These are phyloP conservation scores for Dolomedes plantarius DNA, from an alignment of 2,888 invertebrate species.

Conservation along the genomic window DNA sequence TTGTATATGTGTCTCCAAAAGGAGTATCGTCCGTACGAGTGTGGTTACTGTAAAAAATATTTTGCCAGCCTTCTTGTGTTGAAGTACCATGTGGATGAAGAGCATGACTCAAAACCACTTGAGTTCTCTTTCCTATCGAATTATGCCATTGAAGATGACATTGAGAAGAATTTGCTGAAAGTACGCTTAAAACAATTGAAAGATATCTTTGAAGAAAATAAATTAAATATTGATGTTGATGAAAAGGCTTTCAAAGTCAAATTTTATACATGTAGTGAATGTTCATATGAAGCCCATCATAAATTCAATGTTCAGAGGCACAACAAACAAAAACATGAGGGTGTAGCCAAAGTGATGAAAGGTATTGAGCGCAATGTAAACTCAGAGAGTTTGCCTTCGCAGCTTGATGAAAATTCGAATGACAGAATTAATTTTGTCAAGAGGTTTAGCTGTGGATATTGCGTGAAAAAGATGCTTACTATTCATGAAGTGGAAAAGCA, in stretches of 20 bases:
- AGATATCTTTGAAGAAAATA: background rate
- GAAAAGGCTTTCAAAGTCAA: conserved; percentile 7
- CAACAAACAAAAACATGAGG: conserved; percentile 1
- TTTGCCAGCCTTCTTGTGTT: conserved; percentile 14
- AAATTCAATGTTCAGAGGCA: conserved; percentile 32
- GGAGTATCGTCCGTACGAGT: conserved; percentile 36
- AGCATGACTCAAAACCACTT: conserved; percentile 29
- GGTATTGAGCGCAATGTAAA: background rate
- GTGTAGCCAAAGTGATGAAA: background rate
- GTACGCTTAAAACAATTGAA: conserved; percentile 23
- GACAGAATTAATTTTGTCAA: conserved; percentile 14
- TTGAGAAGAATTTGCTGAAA: conserved; percentile 12
- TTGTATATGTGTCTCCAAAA: conserved; percentile 1
- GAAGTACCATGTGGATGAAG: conserved; percentile 38
- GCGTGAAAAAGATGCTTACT: conserved; percentile 19
- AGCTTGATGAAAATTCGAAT: conserved; percentile 28
- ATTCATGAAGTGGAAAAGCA: conserved; percentile 37
- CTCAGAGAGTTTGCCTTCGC: background rate
- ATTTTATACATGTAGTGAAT: conserved; percentile 32
- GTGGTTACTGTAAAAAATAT: conserved; percentile 22
- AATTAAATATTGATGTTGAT: background rate
- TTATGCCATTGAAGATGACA: conserved; percentile 24
- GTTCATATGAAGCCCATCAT: conserved; percentile 36
- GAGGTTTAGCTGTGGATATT: conserved; percentile 46
- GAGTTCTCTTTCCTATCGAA: background rate